Base-by-base conservation (phyloP, 2,888 invertebrate species). In the Coleophora deauratella region DNA sequence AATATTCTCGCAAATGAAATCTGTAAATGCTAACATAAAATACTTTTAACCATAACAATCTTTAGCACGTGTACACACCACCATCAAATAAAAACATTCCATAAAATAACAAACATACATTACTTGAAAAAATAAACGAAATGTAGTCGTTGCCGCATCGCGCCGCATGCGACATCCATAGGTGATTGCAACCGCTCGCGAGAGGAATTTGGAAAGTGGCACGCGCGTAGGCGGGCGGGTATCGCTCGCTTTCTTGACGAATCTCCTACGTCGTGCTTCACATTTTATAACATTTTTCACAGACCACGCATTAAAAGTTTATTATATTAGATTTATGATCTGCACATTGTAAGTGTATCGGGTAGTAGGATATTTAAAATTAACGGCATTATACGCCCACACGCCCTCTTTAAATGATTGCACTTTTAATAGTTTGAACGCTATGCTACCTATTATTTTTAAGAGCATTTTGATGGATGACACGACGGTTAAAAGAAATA, bases 131-230 rank as follows among this genome's bases (percentile, higher is more conserved):
- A 21, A 21, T 21, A 21, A 4, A 21, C 21, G 21, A 21, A 21
- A 21, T 21, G 3, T 21, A 21, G 21, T 21, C 3, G 21, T 21
- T 6, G 21, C 3, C 21, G 6, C 21, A 3, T 3, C 21, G 6
- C 6, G 21, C 21, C 3, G 6, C 21, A 21, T 21, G 21, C 21
- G 27, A 21, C 37, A 15, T 21, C 42, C 45, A 35, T 71, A 72
- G 74, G 67, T 68, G 77, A 81, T 82, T 79, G 80, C 82, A 72
- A 67, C 72, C 69, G 72, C 74, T 77, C 72, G 70, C 75, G 72
- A 66, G 69, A 75, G 76, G 84, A 84, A 85, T 85, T 85, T 85
- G 84, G 84, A 85, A 85, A 85, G 84, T 80, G 71, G 78, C 72
- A 73, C 73, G 56, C 42, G 76, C 71, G 85, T 85, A 74, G 84